Conservation (phyloP, 2,113 vertebrate species). For the Theropithecus gelada region DNA sequence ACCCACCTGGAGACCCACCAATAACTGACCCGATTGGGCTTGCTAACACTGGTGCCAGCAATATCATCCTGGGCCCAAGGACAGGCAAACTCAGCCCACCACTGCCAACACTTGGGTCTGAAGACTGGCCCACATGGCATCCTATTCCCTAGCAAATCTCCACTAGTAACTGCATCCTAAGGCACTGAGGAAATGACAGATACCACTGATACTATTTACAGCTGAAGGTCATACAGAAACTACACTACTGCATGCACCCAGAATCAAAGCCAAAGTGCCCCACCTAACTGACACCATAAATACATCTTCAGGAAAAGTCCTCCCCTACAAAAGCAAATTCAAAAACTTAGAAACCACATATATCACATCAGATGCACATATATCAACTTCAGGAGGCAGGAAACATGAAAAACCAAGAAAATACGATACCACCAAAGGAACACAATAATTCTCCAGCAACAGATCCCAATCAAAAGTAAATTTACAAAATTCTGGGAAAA, state of each 20-base stretch:
- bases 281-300: not conserved
- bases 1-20: not conserved
- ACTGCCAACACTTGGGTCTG: not conserved
- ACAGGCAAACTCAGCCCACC: not conserved
- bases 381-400: not conserved
- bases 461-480: not conserved
- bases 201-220: not conserved
- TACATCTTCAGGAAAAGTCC: not conserved
- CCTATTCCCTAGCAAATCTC: not conserved
- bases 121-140: not conserved
- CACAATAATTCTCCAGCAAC: not conserved
- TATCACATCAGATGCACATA: not conserved
- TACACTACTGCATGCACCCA: not conserved
- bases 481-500: not conserved
- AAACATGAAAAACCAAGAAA: not conserved
- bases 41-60: not conserved
- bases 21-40: not conserved
- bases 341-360: not conserved
- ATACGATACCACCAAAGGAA: not conserved
- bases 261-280: not conserved
- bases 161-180: not conserved
- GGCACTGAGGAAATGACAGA: not conserved
- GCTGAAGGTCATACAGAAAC: not conserved
- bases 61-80: not conserved
- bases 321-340: not conserved